Percentiles rank a stretch among this genome's conserved stretches.
Evolutionary conservation across 2,888 invertebrate genomes (phyloP).

Genomic region (Gortyna flavago): DNA sequence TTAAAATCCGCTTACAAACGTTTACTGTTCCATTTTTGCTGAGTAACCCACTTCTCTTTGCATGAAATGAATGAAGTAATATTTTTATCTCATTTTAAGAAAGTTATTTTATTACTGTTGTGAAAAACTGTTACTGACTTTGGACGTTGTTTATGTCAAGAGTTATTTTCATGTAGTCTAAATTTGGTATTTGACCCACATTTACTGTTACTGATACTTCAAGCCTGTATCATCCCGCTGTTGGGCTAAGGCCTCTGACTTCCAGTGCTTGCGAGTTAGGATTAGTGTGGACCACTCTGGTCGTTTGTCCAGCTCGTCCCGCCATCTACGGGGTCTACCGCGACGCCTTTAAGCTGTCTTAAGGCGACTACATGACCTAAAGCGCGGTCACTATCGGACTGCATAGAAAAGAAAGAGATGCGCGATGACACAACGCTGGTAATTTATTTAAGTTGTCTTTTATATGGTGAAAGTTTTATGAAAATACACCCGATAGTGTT

Average conservation of each 20-base stretch:
- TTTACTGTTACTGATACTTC: not conserved
- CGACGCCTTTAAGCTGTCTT: not conserved
- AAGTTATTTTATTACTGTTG: not conserved
- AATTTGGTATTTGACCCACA: not conserved
- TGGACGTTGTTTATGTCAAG: not conserved
- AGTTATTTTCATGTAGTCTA: not conserved
- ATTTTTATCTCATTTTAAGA: not conserved
- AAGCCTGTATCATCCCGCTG: not conserved
- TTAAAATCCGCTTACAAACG: constrained; percentile 13
- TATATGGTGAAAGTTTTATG: too few relatives aligned
- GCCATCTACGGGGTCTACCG: not conserved
- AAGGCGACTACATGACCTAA: too few relatives aligned
- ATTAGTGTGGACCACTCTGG: not conserved
- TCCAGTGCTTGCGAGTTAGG: not conserved
- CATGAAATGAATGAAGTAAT: constrained; percentile 17
- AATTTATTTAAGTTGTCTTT: too few relatives aligned
- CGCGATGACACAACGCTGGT: too few relatives aligned
- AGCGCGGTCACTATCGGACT: too few relatives aligned
- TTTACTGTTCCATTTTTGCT: constrained; percentile 5
- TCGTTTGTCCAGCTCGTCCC: not conserved
- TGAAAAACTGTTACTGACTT: not conserved
- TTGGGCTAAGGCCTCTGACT: not conserved
- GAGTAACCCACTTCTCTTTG: constrained; percentile 18
- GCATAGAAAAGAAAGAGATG: too few relatives aligned
- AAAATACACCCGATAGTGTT: too few relatives aligned